phyloP scores from a whole-genome alignment of 2,888 invertebrate species.

The Kryphioiulus occultus region DNA sequence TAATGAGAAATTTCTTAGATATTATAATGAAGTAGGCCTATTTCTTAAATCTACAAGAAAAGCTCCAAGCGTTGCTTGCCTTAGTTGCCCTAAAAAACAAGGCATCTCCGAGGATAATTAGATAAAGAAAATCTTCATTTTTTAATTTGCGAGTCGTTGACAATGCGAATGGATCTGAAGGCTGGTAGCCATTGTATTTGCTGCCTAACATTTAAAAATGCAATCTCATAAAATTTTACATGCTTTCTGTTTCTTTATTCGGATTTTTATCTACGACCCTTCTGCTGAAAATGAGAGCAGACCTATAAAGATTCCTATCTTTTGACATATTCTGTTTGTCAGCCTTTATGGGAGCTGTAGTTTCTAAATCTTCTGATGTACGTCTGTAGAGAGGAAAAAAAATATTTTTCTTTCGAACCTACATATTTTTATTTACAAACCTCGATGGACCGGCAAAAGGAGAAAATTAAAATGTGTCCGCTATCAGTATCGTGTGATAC shows the following conservation, averaged over 20 bases:
- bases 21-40: slow-evolving; percentile 1
- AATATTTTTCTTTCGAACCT: neutral
- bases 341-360: neutral
- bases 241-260: neutral
- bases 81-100: neutral
- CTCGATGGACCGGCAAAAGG: neutral
- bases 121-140: slow-evolving; percentile 32
- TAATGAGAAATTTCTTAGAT: slow-evolving; percentile 35
- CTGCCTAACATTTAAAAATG: slow-evolving; percentile 24
- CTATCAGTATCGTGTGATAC: neutral
- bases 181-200: neutral
- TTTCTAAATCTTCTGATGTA: neutral
- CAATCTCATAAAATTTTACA: slow-evolving; percentile 34
- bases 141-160: slow-evolving; percentile 15
- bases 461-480: neutral
- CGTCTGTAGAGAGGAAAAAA: neutral
- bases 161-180: neutral
- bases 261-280: slow-evolving; percentile 21
- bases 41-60: slow-evolving; percentile 28
- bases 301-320: slow-evolving; percentile 27
- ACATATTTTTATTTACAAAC: neutral
- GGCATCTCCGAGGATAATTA: slow-evolving; percentile 12
- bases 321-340: slow-evolving; percentile 32
- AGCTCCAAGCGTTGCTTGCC: slow-evolving; percentile 1
- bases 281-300: neutral